These are phyloP conservation scores for Furnarius figulus DNA, from an alignment of 2,113 vertebrate genomes.

Conservation along the genomic window DNA sequence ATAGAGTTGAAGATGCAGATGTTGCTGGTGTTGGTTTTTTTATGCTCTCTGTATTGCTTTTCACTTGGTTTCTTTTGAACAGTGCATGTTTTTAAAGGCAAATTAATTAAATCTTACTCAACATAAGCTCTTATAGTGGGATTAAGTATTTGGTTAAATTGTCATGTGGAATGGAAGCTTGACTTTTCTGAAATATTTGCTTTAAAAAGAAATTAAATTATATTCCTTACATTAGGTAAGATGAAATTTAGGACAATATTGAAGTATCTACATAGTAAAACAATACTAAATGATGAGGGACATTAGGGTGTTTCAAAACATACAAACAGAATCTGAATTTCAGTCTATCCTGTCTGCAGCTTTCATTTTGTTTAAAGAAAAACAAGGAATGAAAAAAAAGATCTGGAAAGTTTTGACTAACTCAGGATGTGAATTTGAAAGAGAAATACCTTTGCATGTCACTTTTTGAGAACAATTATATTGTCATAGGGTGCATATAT, in stretches of 20 bases:
- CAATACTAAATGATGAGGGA: background rate
- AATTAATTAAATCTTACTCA: background rate
- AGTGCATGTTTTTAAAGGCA: background rate
- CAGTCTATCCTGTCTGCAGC: background rate
- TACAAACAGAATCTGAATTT: background rate
- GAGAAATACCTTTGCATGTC: background rate
- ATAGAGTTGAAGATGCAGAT: conserved; percentile 1
- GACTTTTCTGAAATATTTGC: background rate
- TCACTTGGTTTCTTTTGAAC: background rate
- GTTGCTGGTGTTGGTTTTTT: background rate
- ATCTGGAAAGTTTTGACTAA: background rate
- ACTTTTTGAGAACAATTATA: background rate
- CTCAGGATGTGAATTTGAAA: background rate
- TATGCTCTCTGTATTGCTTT: background rate
- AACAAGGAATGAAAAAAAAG: background rate
- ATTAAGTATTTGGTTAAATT: background rate
- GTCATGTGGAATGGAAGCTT: background rate
- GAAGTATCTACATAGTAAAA: background rate
- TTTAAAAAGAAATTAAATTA: background rate
- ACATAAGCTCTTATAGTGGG: background rate
- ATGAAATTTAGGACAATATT: background rate
- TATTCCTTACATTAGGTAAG: background rate
- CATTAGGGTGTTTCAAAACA: background rate
- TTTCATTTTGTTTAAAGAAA: background rate
- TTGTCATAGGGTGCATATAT: background rate